Evolutionary conservation across 2,113 vertebrate species (phyloP).

Genomic region (Chrysochloris asiatica): DNA sequence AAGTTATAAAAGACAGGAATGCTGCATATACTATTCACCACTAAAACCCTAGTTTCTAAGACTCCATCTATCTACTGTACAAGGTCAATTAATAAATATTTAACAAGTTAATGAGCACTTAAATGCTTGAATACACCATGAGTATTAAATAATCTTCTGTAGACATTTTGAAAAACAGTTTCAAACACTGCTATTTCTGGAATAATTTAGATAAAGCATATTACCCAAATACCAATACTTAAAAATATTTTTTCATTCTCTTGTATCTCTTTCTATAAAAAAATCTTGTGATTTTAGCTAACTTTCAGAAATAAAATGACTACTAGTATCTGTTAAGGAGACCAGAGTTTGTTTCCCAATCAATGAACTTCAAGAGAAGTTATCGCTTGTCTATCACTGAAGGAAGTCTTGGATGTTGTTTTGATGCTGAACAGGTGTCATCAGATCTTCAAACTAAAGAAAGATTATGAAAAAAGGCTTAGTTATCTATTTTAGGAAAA

Average conservation of each 20-base stretch:
- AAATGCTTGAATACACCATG: not conserved
- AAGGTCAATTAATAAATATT: not conserved
- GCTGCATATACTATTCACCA: not conserved
- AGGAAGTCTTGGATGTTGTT: no score
- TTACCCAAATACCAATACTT: not conserved
- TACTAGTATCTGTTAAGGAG: not conserved
- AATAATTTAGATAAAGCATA: not conserved
- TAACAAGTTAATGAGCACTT: not conserved
- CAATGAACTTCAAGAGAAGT: not conserved
- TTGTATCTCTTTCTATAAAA: not conserved
- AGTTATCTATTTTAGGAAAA: not conserved
- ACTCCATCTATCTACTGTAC: not conserved
- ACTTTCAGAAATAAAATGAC: not conserved
- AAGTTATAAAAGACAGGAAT: not conserved
- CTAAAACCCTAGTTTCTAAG: no score
- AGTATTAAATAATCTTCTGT: not conserved
- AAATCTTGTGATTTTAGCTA: not conserved
- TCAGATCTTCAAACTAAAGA: not conserved
- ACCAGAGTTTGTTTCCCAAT: not conserved
- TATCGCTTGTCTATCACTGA: not conserved
- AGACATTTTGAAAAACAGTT: not conserved
- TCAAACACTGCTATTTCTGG: not conserved
- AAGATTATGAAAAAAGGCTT: not conserved
- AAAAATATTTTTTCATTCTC: not conserved
- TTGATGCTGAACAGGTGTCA: not conserved